phyloP scores from a whole-genome alignment of 2,113 vertebrate species.

The Tangachromis dhanisi region DNA sequence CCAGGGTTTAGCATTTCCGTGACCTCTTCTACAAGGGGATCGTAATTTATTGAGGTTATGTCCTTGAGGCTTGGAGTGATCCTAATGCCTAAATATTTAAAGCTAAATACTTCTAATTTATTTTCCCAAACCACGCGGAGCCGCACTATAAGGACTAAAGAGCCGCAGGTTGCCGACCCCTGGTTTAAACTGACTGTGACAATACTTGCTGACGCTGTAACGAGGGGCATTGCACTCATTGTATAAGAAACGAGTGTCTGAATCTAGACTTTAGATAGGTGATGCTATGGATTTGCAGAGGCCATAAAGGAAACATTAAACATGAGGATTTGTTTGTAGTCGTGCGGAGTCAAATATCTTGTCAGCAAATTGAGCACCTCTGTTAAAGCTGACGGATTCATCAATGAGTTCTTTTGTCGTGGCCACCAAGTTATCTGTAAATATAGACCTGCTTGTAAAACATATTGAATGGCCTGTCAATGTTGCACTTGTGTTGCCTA shows the following conservation, averaged over 20 bases:
- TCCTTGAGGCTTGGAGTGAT: no score
- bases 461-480: background rate
- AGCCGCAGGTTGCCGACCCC: background rate
- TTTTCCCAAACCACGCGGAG: background rate
- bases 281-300: background rate
- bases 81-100: no score
- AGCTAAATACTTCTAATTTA: background rate
- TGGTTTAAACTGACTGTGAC: background rate
- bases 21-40: no score
- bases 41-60: no score
- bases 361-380: background rate
- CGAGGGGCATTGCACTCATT: accelerated
- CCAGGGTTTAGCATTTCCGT: no score
- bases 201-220: background rate
- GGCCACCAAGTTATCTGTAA: background rate
- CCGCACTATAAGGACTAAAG: background rate
- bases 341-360: background rate
- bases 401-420: background rate
- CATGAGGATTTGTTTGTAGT: background rate
- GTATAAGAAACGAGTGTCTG: background rate
- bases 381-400: background rate
- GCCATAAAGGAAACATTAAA: background rate
- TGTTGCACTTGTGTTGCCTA: background rate
- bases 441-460: background rate
- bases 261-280: background rate